These are phyloP conservation scores for Chaetophractus vellerosus DNA, from an alignment of 2,797 vertebrate genomes.

Conservation along the genomic window DNA sequence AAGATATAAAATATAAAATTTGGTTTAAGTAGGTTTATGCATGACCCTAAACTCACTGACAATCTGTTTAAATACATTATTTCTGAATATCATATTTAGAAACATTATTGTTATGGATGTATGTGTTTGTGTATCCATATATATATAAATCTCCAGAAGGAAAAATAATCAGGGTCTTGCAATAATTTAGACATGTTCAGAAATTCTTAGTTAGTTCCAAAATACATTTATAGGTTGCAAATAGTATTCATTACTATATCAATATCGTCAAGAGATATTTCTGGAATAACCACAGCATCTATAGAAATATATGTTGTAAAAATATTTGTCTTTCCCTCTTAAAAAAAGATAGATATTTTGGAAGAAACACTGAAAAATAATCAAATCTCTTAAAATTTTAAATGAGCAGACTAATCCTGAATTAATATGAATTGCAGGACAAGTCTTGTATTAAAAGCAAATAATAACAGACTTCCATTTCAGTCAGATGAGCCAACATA, in stretches of 20 bases:
- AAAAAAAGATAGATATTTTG: slow-evolving; percentile 17
- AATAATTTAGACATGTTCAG: not conserved
- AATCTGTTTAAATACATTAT: slow-evolving; percentile 1
- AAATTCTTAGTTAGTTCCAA: not conserved
- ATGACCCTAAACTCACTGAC: not conserved
- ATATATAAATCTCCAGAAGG: too few relatives aligned
- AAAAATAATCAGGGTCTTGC: not conserved
- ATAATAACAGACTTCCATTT: slow-evolving; percentile 18
- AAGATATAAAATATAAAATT: not conserved
- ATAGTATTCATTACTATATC: not conserved
- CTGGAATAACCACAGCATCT: not conserved
- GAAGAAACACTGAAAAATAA: not conserved
- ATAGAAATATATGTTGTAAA: slow-evolving; percentile 16
- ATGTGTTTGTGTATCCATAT: not conserved
- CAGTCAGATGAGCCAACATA: not conserved
- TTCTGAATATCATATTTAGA: slow-evolving; percentile 3
- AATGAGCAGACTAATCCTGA: slow-evolving; percentile 12
- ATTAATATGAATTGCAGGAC: not conserved
- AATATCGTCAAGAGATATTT: not conserved
- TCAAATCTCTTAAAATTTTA: slow-evolving; percentile 32
- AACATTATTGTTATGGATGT: not conserved
- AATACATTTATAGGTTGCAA: not conserved
- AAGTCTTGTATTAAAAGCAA: not conserved
- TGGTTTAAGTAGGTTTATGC: not conserved
- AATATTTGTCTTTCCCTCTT: not conserved